A percentile compares a stretch with the other conserved stretches of the same genome.
phyloP scores from a whole-genome alignment of 2,113 vertebrate genomes.

The Silurus meridionalis region DNA sequence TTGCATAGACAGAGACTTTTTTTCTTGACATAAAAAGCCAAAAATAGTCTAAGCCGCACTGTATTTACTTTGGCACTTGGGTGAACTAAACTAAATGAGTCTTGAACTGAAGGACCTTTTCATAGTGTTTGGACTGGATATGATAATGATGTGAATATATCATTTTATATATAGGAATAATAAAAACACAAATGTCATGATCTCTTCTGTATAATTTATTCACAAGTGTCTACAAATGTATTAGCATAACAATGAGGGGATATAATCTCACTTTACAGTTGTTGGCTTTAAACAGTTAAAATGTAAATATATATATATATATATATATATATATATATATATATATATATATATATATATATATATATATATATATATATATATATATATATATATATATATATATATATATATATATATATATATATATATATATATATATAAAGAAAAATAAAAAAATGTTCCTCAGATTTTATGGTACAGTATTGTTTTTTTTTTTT shows the following conservation, averaged over 20 bases:
- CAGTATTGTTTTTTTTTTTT: not conserved
- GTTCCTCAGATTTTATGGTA: slow-evolving; percentile 7
- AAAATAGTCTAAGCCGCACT: not conserved
- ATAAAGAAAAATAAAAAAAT: too few species aligned
- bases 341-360: too few species aligned
- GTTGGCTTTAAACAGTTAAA: not conserved
- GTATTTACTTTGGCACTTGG: not conserved
- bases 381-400: too few species aligned
- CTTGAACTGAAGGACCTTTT: not conserved
- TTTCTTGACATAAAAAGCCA: too few species aligned
- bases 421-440: too few species aligned
- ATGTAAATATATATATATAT: too few species aligned
- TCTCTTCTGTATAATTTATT: slow-evolving; percentile 4
- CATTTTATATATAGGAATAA: not conserved
- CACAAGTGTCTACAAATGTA: not conserved
- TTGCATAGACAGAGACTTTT: not conserved
- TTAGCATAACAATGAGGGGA: not conserved
- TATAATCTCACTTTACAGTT: slow-evolving; percentile 7
- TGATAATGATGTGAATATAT: not conserved
- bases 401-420: too few species aligned
- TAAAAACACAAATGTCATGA: not conserved
- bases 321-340: too few species aligned
- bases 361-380: too few species aligned
- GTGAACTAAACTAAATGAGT: not conserved
- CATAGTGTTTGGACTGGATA: not conserved